Base-by-base conservation (phyloP, 2,888 invertebrate genomes). In the Keiferia lycopersicella region DNA sequence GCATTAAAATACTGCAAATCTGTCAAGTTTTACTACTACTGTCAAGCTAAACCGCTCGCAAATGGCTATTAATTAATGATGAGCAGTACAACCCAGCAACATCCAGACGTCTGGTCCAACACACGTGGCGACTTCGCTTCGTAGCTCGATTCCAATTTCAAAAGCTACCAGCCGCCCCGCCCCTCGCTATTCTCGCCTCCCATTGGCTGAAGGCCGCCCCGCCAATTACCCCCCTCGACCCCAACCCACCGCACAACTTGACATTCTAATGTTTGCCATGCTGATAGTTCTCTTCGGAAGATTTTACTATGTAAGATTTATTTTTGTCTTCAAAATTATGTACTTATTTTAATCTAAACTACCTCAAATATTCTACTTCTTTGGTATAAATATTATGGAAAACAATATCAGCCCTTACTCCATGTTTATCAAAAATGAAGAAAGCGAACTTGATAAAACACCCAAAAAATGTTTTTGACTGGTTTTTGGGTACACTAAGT, bases 211-310 rank as follows among this genome's bases (percentile, higher is more conserved):
- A 69, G 74, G 76, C 82, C 88, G 88, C 89, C 87, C 88, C 84
- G 84, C 71, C 88, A 87, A 88, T 89, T 86, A 87, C 82, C 82
- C 82, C 84, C 80, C 84, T 71, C 83, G 79, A 77, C 84, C 78
- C 84, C 78, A 81, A 69, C 77, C 73, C 79, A 71, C 69, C 72
- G 76, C 77, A 79, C 79, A 78, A 88, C 87, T 89, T 91, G 91
- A 91, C 91, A 86, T 90, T 87, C 86, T 87, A 88, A 89, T 88
- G 87, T 89, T 88, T 86, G 80, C 83, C 71, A 73, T 79, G 74
- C 79, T 77, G 78, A 78, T 76, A 78, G 77, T 78, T 77, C 66
- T 18, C 50, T 50, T 1, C 12, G 20, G 50, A 50, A 50, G 11
- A 50, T 50, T 48, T n/a, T 20, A 50, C 14, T 45, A 34, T 34